A percentile compares a stretch with the other conserved stretches of the same genome.
These are phyloP conservation scores for Oedothorax gibbosus DNA, from an alignment of 1,140 invertebrate species.

Conservation along the genomic window DNA sequence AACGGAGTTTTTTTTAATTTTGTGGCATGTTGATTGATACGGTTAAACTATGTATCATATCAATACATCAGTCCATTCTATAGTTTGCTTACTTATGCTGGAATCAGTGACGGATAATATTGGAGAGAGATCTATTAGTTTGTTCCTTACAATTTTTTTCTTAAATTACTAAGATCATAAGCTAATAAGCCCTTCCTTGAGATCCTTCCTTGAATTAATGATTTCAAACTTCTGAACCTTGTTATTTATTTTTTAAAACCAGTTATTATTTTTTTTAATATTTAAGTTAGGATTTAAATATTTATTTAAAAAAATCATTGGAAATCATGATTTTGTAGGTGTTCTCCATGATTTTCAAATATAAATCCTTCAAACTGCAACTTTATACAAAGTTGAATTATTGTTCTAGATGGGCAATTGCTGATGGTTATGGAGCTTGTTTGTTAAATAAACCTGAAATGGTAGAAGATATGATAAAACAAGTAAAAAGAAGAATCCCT, in stretches of 20 bases:
- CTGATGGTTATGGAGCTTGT: constrained; percentile 89
- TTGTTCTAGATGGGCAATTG: constrained; percentile 81
- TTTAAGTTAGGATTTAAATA: background rate
- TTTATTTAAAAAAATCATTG: background rate
- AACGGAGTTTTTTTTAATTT: no score
- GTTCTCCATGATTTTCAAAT: background rate
- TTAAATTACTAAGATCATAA: background rate
- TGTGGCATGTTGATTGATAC: no score
- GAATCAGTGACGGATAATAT: no score
- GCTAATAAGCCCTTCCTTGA: background rate
- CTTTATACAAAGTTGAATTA: background rate
- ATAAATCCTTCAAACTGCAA: background rate
- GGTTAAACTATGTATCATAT: no score
- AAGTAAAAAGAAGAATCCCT: constrained; percentile 79
- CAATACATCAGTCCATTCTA: no score
- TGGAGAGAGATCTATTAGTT: background rate
- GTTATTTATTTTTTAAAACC: no score
- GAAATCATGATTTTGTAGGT: background rate
- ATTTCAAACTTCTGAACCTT: no score
- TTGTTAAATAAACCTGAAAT: constrained; percentile 82
- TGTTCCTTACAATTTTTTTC: background rate
- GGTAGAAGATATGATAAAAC: constrained; percentile 83
- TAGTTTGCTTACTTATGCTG: no score
- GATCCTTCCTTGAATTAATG: background rate
- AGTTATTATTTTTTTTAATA: no score